A percentile compares a stretch with the other conserved stretches of the same genome.
Conservation (phyloP, 2,797 vertebrate genomes). For the Chelon auratus region DNA sequence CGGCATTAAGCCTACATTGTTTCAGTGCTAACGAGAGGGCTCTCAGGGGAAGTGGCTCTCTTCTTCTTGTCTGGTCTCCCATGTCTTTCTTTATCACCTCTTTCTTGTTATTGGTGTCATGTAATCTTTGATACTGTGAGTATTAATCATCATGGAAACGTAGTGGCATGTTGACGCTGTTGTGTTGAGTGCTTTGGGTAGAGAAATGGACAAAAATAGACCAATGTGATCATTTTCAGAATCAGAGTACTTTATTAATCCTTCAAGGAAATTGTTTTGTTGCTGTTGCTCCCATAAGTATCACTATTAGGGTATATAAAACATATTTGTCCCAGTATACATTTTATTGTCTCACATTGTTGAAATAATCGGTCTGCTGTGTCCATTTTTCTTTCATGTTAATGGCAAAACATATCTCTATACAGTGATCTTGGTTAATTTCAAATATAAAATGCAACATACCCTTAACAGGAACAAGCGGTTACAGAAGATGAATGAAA, state of each 20-base stretch:
- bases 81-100: slow-evolving; percentile 64
- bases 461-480: no score
- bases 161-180: slow-evolving; percentile 29
- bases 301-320: neutral
- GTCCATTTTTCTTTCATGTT: no score
- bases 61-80: slow-evolving; percentile 53
- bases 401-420: no score
- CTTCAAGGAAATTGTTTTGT: no score
- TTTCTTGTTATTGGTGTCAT: slow-evolving; percentile 64
- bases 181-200: neutral
- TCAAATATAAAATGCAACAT: neutral
- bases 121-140: slow-evolving; percentile 62
- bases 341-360: neutral
- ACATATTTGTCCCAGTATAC: no score
- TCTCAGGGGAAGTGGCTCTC: slow-evolving; percentile 60
- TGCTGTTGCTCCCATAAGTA: no score
- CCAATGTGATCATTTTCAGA: neutral
- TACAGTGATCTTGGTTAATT: neutral
- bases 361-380: no score
- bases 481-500: no score
- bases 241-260: no score
- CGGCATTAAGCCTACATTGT: slow-evolving; percentile 74
- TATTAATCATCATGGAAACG: slow-evolving; percentile 39
- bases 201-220: neutral
- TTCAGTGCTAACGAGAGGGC: slow-evolving; percentile 71